A percentile compares a stretch with the other conserved stretches of the same genome.
Conservation (phyloP, 2,888 invertebrate genomes). For the Micropterix aruncella region DNA sequence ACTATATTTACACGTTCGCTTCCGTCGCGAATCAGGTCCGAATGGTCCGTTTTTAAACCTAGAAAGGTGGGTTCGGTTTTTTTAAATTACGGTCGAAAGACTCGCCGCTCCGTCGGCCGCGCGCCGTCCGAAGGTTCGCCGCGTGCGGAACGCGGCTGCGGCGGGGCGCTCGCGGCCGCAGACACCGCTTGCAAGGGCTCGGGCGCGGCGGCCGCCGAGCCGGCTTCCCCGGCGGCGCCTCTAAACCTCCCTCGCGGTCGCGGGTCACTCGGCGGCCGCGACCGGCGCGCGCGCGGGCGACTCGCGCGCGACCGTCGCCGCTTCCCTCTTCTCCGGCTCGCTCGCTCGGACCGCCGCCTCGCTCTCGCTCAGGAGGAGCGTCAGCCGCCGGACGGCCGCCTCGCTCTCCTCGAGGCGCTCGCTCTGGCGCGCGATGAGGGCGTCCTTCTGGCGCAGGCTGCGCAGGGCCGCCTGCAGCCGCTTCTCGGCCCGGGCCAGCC, state of each 20-base stretch:
- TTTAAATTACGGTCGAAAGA: slow-evolving; percentile 5
- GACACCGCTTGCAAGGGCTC: background rate
- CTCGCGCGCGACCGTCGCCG: slow-evolving; percentile 25
- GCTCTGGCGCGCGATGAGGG: slow-evolving; percentile 8
- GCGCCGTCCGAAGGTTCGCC: slow-evolving; percentile 4
- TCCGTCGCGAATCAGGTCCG: too few species aligned
- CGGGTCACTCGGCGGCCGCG: slow-evolving; percentile 18
- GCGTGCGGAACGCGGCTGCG: too few species aligned
- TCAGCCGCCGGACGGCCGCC: slow-evolving; percentile 7
- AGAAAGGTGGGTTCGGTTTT: slow-evolving; percentile 11
- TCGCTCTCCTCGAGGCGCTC: slow-evolving; percentile 6
- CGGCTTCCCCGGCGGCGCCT: too few species aligned
- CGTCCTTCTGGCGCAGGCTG: slow-evolving; percentile 4
- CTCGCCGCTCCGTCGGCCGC: background rate
- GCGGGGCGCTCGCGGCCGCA: background rate
- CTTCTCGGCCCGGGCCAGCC: background rate
- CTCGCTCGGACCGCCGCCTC: too few species aligned
- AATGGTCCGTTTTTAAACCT: background rate
- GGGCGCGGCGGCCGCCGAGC: background rate
- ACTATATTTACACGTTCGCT: background rate
- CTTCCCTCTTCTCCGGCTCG: slow-evolving; percentile 14
- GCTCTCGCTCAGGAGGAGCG: background rate
- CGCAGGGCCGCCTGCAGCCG: background rate
- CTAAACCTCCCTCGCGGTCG: slow-evolving; percentile 22
- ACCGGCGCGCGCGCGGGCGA: too few species aligned